Base-by-base conservation (phyloP, 2,113 vertebrate genomes). In the Baryphthengus martii region DNA sequence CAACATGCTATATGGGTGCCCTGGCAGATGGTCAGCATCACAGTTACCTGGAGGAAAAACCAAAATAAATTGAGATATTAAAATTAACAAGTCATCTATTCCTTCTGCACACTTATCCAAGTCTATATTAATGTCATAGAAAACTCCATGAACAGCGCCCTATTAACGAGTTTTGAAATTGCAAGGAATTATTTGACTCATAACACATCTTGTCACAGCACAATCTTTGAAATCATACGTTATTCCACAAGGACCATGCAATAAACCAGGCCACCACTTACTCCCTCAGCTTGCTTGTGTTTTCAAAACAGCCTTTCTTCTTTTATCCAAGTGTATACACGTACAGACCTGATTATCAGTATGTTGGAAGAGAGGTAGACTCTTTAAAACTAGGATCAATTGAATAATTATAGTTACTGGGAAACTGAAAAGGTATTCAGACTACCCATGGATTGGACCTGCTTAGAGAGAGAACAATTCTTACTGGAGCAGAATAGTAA, bases 261-360 rank as follows among this genome's bases (percentile, higher is more conserved):
- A 2, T 2, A 29, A 5, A 8, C 33, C 31, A 72, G 49, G 33
- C 23, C 21, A 11, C 7, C 8, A 6, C 15, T 28, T 52, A 52
- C 16, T 52, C 26, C 50, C 25, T 52, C 50, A 52, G 25, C 26
- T 28, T 52, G 26, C 50, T 52, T 13, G 26, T 16, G 26, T 52
- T 28, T 52, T 28, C 25, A 26, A 52, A 52, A 52, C 15, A 52
- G 50, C 50, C 50, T 52, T 52, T 7, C 13, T 52, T 52, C 50
- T 52, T 52, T 52, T 28, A 52, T 16, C 50, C 50, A 52, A 26
- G 26, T 52, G 20, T 24, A 28, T 10, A 24, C 35, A 50, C 5
- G 13, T 25, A 47, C 17, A 5, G 0, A 0, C 1, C 0, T 24
- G 11, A 53, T 31, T 13, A 85, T 21, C 63, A 28, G 9, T 9